Base-by-base conservation (phyloP, 2,888 invertebrate species). In the Axea sp. region DNA sequence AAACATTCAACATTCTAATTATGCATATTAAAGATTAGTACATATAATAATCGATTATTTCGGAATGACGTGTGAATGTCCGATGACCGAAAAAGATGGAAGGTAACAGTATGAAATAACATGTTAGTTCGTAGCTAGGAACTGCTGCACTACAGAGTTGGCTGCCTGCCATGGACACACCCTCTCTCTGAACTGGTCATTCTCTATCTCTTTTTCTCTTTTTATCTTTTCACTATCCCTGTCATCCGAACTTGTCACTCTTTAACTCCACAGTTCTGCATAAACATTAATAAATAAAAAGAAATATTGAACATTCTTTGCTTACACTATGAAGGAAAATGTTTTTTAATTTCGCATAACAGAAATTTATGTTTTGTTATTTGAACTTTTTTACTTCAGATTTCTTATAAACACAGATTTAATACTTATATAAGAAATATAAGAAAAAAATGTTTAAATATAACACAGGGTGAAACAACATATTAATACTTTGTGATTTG, bases 81-180 rank as follows among this genome's bases (percentile, higher is more conserved):
- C 49, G 64, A 73, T 71, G 67, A 64, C 59, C 65, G 67, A 76
- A 67, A 78, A 77, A 76, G 73, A 76, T 77, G 75, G 75, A 75
- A 75, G 67, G 69, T 74, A 74, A 75, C 73, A 33, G 41, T 45
- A 64, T 65, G 49, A 65, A 75, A 75, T 67, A 68, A 43, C 57
- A 67, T 68, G 67, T 71, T 68, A 57, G 69, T 69, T 41, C 59
- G 72, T 77, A 80, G 77, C 79, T 77, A 78, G 79, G 76, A 81
- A 82, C 79, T 82, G 80, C 82, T 80, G 82, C 82, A 82, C 80
- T 82, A 82, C 81, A 81, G 81, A 78, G 79, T 82, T 82, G 82
- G 82, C 82, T 79, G 78, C 78, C 79, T 81, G 81, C 82, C 82
- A 81, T 69, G 76, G 76, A 76, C 77, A 75, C 75, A 76, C 77